Conservation (phyloP, 2,797 vertebrate species). For the Coendou prehensilis region DNA sequence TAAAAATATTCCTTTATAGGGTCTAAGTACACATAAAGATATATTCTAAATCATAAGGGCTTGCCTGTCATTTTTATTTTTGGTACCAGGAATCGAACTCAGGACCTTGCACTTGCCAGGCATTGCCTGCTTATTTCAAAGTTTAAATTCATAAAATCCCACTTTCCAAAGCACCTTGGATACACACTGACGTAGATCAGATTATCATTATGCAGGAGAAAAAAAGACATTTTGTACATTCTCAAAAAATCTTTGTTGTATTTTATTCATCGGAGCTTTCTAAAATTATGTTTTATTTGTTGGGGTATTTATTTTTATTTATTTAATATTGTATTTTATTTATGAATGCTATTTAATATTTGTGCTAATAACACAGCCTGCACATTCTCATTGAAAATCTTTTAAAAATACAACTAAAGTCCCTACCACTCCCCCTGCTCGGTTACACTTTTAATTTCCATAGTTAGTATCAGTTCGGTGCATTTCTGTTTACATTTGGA, state of each 20-base stretch:
- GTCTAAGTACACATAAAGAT: not conserved
- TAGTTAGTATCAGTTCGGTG: not conserved
- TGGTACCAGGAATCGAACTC: too few relatives aligned
- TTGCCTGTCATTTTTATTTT: not conserved
- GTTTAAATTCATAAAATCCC: not conserved
- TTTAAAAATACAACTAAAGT: not conserved
- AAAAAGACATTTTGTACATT: not conserved
- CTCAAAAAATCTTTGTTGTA: not conserved
- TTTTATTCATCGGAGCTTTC: not conserved
- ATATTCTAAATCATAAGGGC: not conserved
- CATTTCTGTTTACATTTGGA: not conserved
- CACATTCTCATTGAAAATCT: not conserved
- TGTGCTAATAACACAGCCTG: not conserved
- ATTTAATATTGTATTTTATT: not conserved
- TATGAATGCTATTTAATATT: not conserved
- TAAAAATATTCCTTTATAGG: not conserved
- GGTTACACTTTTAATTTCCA: not conserved
- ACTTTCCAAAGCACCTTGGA: not conserved
- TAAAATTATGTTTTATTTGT: not conserved
- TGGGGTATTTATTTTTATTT: not conserved
- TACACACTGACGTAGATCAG: not conserved
- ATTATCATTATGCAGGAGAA: not conserved
- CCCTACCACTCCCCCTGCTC: rapidly evolving
- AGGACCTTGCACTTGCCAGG: too few relatives aligned
- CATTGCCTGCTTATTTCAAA: not conserved